Evolutionary conservation across 2,888 invertebrate genomes (phyloP), one percentile per base, ranked within the genome.

Genomic region (Tromatobia lineatoria): DNA sequence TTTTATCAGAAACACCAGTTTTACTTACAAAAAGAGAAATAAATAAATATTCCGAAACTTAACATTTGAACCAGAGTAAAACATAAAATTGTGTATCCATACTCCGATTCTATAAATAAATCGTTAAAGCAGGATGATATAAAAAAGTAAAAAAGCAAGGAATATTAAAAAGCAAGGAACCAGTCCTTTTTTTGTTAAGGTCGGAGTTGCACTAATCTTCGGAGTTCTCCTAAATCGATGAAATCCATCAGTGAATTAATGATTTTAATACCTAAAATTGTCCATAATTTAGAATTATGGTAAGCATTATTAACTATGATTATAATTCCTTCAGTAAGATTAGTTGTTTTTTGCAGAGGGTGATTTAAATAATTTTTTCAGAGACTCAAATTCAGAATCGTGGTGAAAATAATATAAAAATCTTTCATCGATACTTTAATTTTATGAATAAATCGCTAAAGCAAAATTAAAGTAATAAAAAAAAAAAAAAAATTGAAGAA

Each of bases 221-320:
- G 88, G 79, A 20, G 79, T 76, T 29, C 85, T 73, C 71, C 88
- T 91, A 34, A 87, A 77, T 75, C 90, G 91, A 83, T 13, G 50
- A 54, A 50, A 75, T 25, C n/a, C 57, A 66, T 64, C 10, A 45
- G 3, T 25, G 50, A 18, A 47, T 74, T 71, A 25, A 20, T 13
- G 8, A 23, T 23, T 11, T 54, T 54, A 3, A 20, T 23, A 11
- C 7, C 8, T 25, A n/a, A n/a, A 29, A 52, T 45, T 3, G 1
- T 45, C 11, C 15, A 45, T 45, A 2, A 45, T 45, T 15, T n/a
- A n/a, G n/a, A n/a, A n/a, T n/a, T n/a, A n/a, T n/a, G n/a, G n/a
- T n/a, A n/a, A n/a, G n/a, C n/a, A 34, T 34, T 34, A 34, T 34
- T 0, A 34, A 4, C 34, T 34, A 34, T 34, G 7, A 34, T 34